Evolutionary conservation across 2,888 invertebrate species (phyloP), one percentile per base, ranked within the genome.

Genomic region (Pteria penguin): DNA sequence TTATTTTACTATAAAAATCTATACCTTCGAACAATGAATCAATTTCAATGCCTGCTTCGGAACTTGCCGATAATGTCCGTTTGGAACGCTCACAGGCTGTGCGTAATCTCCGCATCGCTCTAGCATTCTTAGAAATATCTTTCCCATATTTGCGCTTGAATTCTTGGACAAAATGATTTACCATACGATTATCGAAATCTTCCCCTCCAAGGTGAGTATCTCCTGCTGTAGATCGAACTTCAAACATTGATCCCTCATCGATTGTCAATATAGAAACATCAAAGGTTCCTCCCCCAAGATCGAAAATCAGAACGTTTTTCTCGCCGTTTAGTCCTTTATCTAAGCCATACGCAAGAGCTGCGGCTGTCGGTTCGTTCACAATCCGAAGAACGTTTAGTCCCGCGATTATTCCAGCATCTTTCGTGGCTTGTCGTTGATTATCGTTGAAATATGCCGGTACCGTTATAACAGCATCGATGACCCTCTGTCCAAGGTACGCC

Each of bases 361-460:
- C 72, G n/a, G 93, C 92, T 58, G 84, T 92, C 2, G 93, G 93
- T 82, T 92, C 86, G 91, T 97, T 97, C 84, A 97, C 96, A 75
- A 93, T 92, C 71, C 93, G 84, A 31, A 93, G 82, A 22, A 93
- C 92, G 78, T 93, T 93, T 36, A 93, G 82, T 66, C 92, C 92
- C 58, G 92, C 90, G 76, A 93, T 93, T 22, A 80, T 84, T 76
- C 86, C 93, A 71, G 86, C 93, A 88, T 93, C 92, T 82, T 92
- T 93, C 26, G 93, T 93, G 1, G 97, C 95, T 87, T 95, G 94
- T 75, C 95, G 92, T 88, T 95, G 94, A 1, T 72, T 86, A 70
- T 91, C 91, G 70, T 91, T 91, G 86, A 91, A 91, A 79, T 91
- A 91, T 4, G 91, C 91, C 18, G 91, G 91, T 4, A 91, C 91